Evolutionary conservation across 2,888 invertebrate genomes (phyloP).

Genomic region (Celastrina argiolus): DNA sequence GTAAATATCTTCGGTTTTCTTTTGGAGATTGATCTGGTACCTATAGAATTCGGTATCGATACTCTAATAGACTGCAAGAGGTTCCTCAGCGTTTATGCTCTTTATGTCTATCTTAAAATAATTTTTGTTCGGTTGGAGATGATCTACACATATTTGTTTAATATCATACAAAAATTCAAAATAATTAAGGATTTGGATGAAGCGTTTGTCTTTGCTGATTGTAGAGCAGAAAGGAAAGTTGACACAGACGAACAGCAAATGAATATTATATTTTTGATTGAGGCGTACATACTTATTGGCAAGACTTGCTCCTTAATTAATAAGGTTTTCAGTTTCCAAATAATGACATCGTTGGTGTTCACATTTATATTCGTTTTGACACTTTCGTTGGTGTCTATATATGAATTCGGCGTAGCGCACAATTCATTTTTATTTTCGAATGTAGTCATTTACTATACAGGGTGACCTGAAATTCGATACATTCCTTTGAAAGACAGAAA

Average conservation of each 20-base stretch:
- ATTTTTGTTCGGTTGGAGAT: constrained; percentile 41
- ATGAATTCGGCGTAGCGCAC: constrained; percentile 22
- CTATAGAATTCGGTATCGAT: background rate
- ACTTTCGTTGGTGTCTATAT: constrained; percentile 38
- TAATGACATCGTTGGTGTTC: constrained; percentile 42
- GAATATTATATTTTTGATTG: constrained; percentile 37
- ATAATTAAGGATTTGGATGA: background rate
- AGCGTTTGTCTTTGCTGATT: background rate
- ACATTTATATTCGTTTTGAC: constrained; percentile 25
- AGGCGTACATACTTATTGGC: constrained; percentile 31
- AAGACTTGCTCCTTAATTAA: constrained; percentile 47
- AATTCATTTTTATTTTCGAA: constrained; percentile 4
- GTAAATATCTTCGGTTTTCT: background rate
- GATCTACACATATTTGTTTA: constrained; percentile 46
- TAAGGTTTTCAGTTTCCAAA: constrained; percentile 51
- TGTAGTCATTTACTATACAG: constrained; percentile 34
- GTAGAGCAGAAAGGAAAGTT: background rate
- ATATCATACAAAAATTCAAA: constrained; percentile 39
- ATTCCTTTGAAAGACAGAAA: no score
- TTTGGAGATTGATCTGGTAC: background rate
- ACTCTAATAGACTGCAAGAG: constrained; percentile 26
- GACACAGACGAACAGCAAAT: constrained; percentile 18
- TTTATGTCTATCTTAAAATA: constrained; percentile 46
- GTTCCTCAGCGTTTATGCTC: constrained; percentile 31
- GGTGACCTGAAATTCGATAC: no score